Evolutionary conservation across 1,140 invertebrate species (phyloP), one percentile per base, ranked within the genome.

Genomic region (Drosophila nebulosa): DNA sequence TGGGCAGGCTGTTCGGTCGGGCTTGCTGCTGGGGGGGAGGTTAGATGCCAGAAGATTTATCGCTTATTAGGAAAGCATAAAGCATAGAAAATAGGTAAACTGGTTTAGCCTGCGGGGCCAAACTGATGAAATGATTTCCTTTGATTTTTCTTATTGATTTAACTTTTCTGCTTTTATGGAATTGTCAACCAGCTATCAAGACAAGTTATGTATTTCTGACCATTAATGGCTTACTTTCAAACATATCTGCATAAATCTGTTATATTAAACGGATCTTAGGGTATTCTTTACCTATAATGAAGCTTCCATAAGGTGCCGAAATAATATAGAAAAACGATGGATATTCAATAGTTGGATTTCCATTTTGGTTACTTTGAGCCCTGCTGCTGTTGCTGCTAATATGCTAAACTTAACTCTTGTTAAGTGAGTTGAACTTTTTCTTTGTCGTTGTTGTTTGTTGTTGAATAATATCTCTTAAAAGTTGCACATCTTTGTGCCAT

Each of bases 41-140:
- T n/a, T n/a, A n/a, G 18, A 46, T 46, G 39, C n/a, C 39, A 21
- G 69, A 51, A 81, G 78, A 80, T 81, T 81, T 80, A 81, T 81
- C 78, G 69, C 69, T 78, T 81, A 78, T 81, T 81, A 69, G 68
- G 60, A 77, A 75, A 65, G 56, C 66, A 75, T 60, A 36, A 59
- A 61, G 75, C 46, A 18, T 39, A 6, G 51, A 21, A 62, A 18
- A 56, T 52, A 36, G 27, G 16, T 46, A 57, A 72, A 61, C 35
- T 72, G 57, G 58, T 64, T 79, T 79, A 71, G 6, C 58, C 14
- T 51, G 24, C 10, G 35, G 22, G 35, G 22, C 12, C 5, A 77
- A 53, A 52, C 61, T 51, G 32, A 26, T 51, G 32, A 26, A n/a
- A 70, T 79, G 61, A 65, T 73, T 69, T 46, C 9, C 39, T 46